Percentiles rank a stretch among this genome's conserved stretches.
Evolutionary conservation across 2,888 invertebrate species (phyloP).

Genomic region (Latheticus oryzae): DNA sequence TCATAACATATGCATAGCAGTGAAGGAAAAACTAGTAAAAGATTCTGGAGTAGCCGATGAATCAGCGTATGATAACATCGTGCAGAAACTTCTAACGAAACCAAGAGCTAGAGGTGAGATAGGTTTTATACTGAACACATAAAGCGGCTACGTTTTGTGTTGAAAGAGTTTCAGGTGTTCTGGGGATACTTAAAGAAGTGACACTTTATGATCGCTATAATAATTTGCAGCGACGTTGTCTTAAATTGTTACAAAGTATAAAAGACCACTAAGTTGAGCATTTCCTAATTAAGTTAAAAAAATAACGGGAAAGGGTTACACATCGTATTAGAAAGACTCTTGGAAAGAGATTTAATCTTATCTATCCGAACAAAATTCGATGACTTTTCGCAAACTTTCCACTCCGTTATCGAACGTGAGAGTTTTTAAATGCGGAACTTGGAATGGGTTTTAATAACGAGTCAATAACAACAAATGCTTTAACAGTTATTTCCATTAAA

Average conservation of each 20-base stretch:
- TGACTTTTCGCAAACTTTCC: slow-evolving; percentile 14
- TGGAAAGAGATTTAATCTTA: slow-evolving; percentile 2
- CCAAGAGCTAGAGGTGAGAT: slow-evolving; percentile 88
- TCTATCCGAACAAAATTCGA: slow-evolving; percentile 6
- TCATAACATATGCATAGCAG: slow-evolving; percentile 91
- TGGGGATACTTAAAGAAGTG: not conserved
- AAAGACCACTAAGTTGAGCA: too few relatives aligned
- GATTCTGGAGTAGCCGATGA: slow-evolving; percentile 95
- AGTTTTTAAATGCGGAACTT: slow-evolving; percentile 13
- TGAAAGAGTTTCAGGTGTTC: slow-evolving; percentile 15
- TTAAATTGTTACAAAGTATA: slow-evolving; percentile 13
- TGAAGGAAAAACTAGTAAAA: slow-evolving; percentile 93
- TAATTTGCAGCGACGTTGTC: slow-evolving; percentile 6
- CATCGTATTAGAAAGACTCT: too few relatives aligned
- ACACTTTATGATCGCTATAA: slow-evolving; percentile 9
- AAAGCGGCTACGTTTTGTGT: slow-evolving; percentile 7
- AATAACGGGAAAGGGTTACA: too few relatives aligned
- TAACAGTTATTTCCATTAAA: too few relatives aligned
- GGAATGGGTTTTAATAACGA: too few relatives aligned
- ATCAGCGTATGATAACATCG: slow-evolving; percentile 88
- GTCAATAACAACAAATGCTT: too few relatives aligned
- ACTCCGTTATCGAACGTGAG: slow-evolving; percentile 22
- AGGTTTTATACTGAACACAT: slow-evolving; percentile 14
- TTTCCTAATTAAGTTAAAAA: too few relatives aligned
- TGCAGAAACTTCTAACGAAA: slow-evolving; percentile 85